phyloP scores from a whole-genome alignment of 2,113 vertebrate genomes.

The Stegostoma tigrinum region DNA sequence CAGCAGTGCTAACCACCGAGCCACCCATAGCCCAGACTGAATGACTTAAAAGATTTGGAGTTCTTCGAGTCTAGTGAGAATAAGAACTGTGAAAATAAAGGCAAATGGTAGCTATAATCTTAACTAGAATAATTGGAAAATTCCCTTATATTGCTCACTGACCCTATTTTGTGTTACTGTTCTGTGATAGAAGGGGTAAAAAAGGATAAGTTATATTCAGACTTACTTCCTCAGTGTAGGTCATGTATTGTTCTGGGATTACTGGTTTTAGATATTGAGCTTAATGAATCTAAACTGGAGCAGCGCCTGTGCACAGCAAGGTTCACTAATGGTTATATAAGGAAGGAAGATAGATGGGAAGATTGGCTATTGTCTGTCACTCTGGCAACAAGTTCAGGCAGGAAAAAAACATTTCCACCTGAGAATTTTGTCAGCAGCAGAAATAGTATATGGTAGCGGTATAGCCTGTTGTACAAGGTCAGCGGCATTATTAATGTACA shows the following conservation, averaged over 20 bases:
- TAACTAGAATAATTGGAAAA: not conserved
- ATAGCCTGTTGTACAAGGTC: constrained; percentile 1
- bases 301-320: constrained; percentile 10
- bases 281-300: constrained; percentile 27
- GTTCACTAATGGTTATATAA: not conserved
- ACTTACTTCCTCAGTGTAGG: constrained; percentile 3
- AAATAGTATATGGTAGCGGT: constrained; percentile 3
- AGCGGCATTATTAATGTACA: constrained; percentile 1
- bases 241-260: constrained; percentile 27
- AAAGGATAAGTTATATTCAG: not conserved
- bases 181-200: not conserved
- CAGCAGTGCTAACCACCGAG: too few species aligned
- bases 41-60: not conserved
- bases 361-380: constrained; percentile 26
- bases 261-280: not conserved
- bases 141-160: not conserved
- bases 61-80: not conserved
- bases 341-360: constrained; percentile 18
- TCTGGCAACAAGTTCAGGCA: not conserved
- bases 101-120: not conserved
- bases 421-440: not conserved
- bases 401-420: not conserved
- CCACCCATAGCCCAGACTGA: not conserved
- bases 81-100: not conserved
- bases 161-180: not conserved